A percentile compares a stretch with the other conserved stretches of the same genome.
These are phyloP conservation scores for Cyclargus thomasi DNA, from an alignment of 1,140 invertebrate species.

Conservation along the genomic window DNA sequence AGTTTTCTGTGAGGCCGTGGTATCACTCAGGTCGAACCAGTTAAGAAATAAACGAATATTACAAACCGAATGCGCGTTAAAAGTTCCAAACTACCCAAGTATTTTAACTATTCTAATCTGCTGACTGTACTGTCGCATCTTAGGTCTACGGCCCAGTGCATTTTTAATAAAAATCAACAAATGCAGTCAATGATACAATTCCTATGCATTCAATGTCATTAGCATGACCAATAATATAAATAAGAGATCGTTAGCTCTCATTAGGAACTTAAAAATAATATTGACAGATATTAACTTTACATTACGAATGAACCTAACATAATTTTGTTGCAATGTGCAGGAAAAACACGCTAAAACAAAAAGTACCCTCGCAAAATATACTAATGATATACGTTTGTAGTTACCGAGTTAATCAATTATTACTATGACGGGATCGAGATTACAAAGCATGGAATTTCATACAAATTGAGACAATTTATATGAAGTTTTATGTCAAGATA, in stretches of 20 bases:
- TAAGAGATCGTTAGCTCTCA: conserved; percentile 65
- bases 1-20: too few species aligned
- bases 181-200: conserved; percentile 56
- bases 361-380: too few species aligned
- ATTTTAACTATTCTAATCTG: conserved; percentile 23
- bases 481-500: too few species aligned
- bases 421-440: too few species aligned
- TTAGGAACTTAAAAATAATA: conserved; percentile 58
- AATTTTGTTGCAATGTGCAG: conserved; percentile 21
- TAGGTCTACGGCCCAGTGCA: conserved; percentile 26
- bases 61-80: too few species aligned
- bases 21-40: too few species aligned
- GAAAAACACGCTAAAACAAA: background rate
- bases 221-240: conserved; percentile 50
- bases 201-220: conserved; percentile 61
- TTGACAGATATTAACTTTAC: background rate
- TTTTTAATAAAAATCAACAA: conserved; percentile 30
- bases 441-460: too few species aligned
- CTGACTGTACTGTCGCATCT: conserved; percentile 39
- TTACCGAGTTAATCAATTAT: too few species aligned
- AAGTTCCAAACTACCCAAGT: too few species aligned
- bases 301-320: background rate
- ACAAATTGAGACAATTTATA: too few species aligned
- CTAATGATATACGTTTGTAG: too few species aligned
- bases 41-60: too few species aligned